Percentiles rank a stretch among this genome's conserved stretches.
Conservation (phyloP, 2,888 invertebrate species). For the Notocelia uddmanniana region DNA sequence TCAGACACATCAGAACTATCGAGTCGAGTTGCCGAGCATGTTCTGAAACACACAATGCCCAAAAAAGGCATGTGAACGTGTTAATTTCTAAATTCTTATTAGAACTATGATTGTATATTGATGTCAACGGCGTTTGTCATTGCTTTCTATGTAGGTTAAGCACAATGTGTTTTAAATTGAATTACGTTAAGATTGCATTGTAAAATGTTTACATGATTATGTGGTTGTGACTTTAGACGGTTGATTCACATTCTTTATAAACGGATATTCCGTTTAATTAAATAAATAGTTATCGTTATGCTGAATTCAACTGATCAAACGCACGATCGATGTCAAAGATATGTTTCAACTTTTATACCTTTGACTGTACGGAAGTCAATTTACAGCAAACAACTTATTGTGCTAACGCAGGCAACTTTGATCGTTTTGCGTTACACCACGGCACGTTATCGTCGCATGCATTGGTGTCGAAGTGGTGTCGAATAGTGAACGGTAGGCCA, state of each 20-base stretch:
- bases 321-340: no score
- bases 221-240: background rate
- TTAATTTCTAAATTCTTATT: background rate
- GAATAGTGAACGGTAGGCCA: slow-evolving; percentile 56
- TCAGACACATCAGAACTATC: background rate
- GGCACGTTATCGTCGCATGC: slow-evolving; percentile 19
- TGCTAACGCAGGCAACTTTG: background rate
- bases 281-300: background rate
- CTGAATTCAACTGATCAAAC: no score
- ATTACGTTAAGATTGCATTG: slow-evolving; percentile 19
- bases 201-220: slow-evolving; percentile 28
- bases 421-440: slow-evolving; percentile 5
- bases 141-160: slow-evolving; percentile 45
- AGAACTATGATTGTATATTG: slow-evolving; percentile 14
- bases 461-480: no score
- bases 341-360: no score
- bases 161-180: slow-evolving; percentile 37
- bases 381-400: background rate
- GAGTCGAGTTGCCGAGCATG: background rate
- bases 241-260: background rate
- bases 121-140: slow-evolving; percentile 43
- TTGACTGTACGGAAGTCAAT: background rate
- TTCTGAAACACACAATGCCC: background rate
- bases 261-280: background rate
- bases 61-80: background rate